A percentile compares a stretch with the other conserved stretches of the same genome.
phyloP scores from a whole-genome alignment of 1,140 invertebrate species.

The Aphaenogaster floridana region DNA sequence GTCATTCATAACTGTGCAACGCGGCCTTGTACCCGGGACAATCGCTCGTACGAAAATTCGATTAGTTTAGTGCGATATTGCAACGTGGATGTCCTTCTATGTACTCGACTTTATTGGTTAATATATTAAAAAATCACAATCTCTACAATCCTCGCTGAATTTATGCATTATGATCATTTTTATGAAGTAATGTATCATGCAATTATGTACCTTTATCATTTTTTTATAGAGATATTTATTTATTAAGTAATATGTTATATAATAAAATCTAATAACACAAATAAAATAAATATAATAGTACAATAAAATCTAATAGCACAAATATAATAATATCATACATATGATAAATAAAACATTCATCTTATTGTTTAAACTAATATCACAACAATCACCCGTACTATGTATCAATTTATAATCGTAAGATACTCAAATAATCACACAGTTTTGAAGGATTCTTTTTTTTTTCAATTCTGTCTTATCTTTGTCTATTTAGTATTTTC shows the following conservation, averaged over 20 bases:
- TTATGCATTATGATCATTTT: neutral
- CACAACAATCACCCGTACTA: neutral
- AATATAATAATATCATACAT: neutral
- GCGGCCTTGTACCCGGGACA: constrained; percentile 58
- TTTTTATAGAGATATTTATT: constrained; percentile 15
- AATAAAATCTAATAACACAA: neutral
- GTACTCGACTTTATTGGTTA: neutral
- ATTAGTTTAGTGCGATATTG: constrained; percentile 37
- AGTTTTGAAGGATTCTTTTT: neutral
- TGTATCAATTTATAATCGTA: neutral
- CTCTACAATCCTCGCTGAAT: neutral
- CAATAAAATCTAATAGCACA: neutral
- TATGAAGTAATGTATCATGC: neutral
- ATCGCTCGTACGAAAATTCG: constrained; percentile 62
- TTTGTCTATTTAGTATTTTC: neutral
- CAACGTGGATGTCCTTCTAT: neutral
- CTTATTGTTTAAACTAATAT: neutral
- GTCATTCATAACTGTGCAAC: constrained; percentile 82
- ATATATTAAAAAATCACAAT: neutral
- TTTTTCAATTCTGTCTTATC: neutral
- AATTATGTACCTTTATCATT: neutral
- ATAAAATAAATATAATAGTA: too few species aligned
- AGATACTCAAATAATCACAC: neutral
- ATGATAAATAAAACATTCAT: constrained; percentile 12
- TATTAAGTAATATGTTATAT: neutral